phyloP scores from a whole-genome alignment of 2,113 vertebrate genomes.

The Cyanocitta stelleri region DNA sequence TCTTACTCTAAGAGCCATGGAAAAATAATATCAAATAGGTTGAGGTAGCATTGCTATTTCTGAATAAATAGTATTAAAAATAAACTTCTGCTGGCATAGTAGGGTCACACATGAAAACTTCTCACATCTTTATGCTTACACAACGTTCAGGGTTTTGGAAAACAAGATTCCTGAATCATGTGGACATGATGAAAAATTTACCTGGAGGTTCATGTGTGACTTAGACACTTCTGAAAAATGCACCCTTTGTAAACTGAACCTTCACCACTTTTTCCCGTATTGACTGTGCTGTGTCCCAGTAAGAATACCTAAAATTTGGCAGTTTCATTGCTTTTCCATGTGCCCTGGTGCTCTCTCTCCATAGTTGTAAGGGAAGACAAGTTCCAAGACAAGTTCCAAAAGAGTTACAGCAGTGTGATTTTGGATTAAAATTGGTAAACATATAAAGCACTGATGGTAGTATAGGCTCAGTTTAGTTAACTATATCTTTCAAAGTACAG shows the following conservation, averaged over 20 bases:
- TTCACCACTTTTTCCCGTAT: neutral
- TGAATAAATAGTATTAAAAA: neutral
- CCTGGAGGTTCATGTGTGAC: neutral
- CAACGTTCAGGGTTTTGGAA: neutral
- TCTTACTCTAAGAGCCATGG: neutral
- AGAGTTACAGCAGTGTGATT: neutral
- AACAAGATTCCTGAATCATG: neutral
- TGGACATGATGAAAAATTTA: neutral
- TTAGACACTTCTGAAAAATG: neutral
- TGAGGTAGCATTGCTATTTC: neutral
- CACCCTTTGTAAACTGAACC: neutral
- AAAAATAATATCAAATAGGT: neutral
- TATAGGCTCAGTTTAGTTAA: neutral
- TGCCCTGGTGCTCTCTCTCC: neutral
- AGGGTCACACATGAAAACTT: neutral
- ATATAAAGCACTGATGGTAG: neutral
- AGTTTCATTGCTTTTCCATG: neutral
- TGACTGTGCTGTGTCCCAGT: neutral
- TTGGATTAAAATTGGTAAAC: neutral
- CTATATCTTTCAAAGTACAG: neutral
- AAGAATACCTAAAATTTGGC: neutral
- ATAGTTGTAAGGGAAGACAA: neutral
- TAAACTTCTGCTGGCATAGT: neutral
- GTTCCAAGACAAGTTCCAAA: neutral
- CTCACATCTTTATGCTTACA: neutral